Evolutionary conservation across 1,140 invertebrate genomes (phyloP).

Genomic region (Drosophila biarmipes): DNA sequence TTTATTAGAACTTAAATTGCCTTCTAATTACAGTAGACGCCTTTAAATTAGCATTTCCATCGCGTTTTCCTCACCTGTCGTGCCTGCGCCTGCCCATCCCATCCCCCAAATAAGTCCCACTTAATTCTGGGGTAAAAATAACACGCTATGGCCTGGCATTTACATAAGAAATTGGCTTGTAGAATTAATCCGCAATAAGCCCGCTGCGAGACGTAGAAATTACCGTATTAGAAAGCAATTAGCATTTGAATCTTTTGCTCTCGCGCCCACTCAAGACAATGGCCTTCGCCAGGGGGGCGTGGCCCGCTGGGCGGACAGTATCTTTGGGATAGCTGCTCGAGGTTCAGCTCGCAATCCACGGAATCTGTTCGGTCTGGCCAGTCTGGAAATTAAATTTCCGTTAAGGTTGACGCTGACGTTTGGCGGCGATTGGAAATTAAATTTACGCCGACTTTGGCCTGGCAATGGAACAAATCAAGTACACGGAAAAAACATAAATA

Average conservation of each 20-base stretch:
- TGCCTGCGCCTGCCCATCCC: neutral
- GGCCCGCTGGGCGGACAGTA: slow-evolving; percentile 23
- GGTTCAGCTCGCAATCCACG: slow-evolving; percentile 4
- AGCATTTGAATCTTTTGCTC: slow-evolving; percentile 77
- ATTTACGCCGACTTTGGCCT: slow-evolving; percentile 50
- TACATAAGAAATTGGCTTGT: slow-evolving; percentile 84
- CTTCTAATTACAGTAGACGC: slow-evolving; percentile 73
- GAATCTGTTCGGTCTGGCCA: slow-evolving; percentile 21
- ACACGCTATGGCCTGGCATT: slow-evolving; percentile 72
- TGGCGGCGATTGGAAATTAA: slow-evolving; percentile 70
- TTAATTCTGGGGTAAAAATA: slow-evolving; percentile 48
- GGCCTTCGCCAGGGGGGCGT: slow-evolving; percentile 7
- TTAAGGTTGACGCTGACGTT: slow-evolving; percentile 62
- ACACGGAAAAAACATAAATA: slow-evolving; percentile 2
- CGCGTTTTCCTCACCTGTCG: slow-evolving; percentile 47
- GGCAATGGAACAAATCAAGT: slow-evolving; percentile 53
- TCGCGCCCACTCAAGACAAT: slow-evolving; percentile 47
- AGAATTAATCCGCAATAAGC: slow-evolving; percentile 84
- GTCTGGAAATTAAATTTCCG: slow-evolving; percentile 80
- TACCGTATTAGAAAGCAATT: slow-evolving; percentile 84
- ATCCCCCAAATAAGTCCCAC: neutral
- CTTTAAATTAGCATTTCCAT: slow-evolving; percentile 67
- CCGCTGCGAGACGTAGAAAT: slow-evolving; percentile 72
- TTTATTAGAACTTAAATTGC: slow-evolving; percentile 78
- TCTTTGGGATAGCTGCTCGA: slow-evolving; percentile 9